Evolutionary conservation across 2,888 invertebrate species (phyloP).

Genomic region (Spilarctia lutea): DNA sequence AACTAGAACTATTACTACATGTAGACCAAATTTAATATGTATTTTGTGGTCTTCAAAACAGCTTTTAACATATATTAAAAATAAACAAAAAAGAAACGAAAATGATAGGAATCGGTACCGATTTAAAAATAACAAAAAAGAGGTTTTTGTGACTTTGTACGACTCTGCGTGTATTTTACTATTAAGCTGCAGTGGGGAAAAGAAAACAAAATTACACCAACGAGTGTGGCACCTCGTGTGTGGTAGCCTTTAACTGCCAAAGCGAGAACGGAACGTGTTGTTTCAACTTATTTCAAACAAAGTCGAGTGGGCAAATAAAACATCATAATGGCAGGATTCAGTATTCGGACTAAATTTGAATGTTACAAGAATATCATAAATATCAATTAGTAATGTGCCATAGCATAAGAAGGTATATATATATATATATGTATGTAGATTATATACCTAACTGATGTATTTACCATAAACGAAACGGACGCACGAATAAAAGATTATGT

Average conservation of each 20-base stretch:
- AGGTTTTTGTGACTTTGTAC: conserved; percentile 44
- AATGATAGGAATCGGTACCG: conserved; percentile 7
- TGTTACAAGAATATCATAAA: conserved; percentile 62
- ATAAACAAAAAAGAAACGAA: conserved; percentile 1
- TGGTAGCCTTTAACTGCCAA: conserved; percentile 59
- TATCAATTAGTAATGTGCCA: conserved; percentile 58
- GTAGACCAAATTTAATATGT: conserved; percentile 39
- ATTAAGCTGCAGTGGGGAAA: conserved; percentile 56
- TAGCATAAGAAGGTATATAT: conserved; percentile 51
- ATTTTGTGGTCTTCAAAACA: conserved; percentile 41
- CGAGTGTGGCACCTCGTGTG: conserved; percentile 65
- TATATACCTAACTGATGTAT: conserved; percentile 7
- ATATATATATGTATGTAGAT: conserved; percentile 45
- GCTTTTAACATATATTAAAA: conserved; percentile 23
- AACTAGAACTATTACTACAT: conserved; percentile 55
- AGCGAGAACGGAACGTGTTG: conserved; percentile 60
- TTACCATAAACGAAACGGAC: conserved; percentile 57
- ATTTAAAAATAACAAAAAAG: conserved; percentile 47
- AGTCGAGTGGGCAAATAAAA: conserved; percentile 53
- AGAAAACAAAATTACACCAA: conserved; percentile 62
- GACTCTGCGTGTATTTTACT: conserved; percentile 50
- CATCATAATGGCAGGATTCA: conserved; percentile 41
- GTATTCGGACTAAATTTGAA: conserved; percentile 48
- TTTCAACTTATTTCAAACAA: conserved; percentile 62
- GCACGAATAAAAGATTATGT: conserved; percentile 69